These are phyloP conservation scores for Resseliella maxima DNA, from an alignment of 2,888 invertebrate species.

Conservation along the genomic window DNA sequence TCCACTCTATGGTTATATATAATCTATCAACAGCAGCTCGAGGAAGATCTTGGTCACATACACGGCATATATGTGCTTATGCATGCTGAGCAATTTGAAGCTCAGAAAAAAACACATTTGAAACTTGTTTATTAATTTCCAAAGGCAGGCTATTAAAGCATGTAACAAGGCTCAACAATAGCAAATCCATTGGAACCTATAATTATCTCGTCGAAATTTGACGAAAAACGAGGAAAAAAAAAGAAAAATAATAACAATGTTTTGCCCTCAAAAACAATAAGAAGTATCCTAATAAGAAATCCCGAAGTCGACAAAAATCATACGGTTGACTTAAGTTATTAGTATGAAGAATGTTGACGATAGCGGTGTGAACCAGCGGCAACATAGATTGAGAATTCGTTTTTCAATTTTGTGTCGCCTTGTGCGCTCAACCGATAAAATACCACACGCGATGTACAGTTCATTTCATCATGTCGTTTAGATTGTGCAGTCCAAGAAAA, in stretches of 20 bases:
- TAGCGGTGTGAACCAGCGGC: constrained; percentile 31
- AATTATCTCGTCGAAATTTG: constrained; percentile 45
- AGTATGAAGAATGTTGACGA: constrained; percentile 1
- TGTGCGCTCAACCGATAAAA: constrained; percentile 43
- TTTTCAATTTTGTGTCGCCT: constrained; percentile 2
- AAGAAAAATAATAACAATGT: constrained; percentile 2
- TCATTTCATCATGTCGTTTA: neutral
- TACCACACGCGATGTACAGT: constrained; percentile 51
- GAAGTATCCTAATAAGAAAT: neutral
- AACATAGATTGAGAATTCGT: neutral
- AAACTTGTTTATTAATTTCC: constrained; percentile 26
- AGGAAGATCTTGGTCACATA: neutral
- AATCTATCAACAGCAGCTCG: neutral
- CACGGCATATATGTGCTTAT: neutral
- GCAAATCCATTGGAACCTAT: constrained; percentile 21
- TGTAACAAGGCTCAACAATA: constrained; percentile 12
- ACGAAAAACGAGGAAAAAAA: neutral
- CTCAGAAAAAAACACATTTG: neutral
- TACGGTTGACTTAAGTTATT: constrained; percentile 2
- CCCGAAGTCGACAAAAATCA: constrained; percentile 31
- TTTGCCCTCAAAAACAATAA: neutral
- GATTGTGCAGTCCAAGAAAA: neutral
- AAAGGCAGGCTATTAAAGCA: constrained; percentile 34
- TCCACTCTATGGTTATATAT: constrained; percentile 13
- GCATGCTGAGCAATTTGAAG: neutral